Base-by-base conservation (phyloP, 2,113 vertebrate genomes). In the Catagonus wagneri region DNA sequence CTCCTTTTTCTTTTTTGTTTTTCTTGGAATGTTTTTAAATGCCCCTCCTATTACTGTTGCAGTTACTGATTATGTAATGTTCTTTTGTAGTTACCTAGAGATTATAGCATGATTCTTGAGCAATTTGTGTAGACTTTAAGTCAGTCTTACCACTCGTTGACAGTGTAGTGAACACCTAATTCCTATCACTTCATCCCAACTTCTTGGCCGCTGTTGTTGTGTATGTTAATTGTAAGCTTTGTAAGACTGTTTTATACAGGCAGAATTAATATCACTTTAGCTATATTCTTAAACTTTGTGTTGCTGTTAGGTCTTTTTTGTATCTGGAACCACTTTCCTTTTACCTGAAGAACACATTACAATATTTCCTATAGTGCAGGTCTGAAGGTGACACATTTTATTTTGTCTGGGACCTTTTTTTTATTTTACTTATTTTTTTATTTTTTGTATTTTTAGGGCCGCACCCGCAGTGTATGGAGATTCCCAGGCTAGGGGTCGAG, bases 41-140 rank as follows among this genome's bases (percentile, higher is more conserved):
- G 7, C 54, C 14, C 25, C 17, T 3, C 22, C 29, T 36, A 6
- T 44, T 81, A 68, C 69, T 32, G 78, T 89, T 34, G 34, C 63
- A n/a, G 36, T 90, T 78, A 32, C 52, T 89, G 10, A 54, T 90
- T 93, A n/a, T 80, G 89, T 52, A 58, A 10, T 90, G 25, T 94
- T 88, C 5, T 90, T 65, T 74, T 34, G 39, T 58, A 16, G 39
- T 85, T 85, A 52, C 56, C 54, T 84, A 34, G 56, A 81, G 6
- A 22, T 56, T 65, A 52, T 17, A 91, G 65, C 27, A 20, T 39
- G 36, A 83, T 32, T 86, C 32, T 19, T 39, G 12, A 79, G 19
- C 76, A 58, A 23, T 58, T 58, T 34, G 23, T 58, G 12, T 79
- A 56, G 76, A 56, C 32, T 10, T 8, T 34, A 34, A 34, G 32